Percentiles rank a stretch among this genome's conserved stretches.
Conservation (phyloP, 1,140 invertebrate species). For the Bicyclus anynana region DNA sequence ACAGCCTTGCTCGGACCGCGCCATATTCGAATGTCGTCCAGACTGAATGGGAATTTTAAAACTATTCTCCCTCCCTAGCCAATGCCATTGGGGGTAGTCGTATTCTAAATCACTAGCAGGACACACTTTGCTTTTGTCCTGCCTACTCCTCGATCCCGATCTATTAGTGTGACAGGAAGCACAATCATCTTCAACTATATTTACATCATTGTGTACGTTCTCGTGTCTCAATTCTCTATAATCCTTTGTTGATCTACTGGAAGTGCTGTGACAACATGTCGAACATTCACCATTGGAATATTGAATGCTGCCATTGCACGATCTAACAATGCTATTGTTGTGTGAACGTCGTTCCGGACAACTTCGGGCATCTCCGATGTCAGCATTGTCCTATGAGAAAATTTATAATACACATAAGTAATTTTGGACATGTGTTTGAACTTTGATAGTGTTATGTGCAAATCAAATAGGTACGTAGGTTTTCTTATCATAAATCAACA, state of each 20-base stretch:
- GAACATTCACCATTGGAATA: slow-evolving; percentile 72
- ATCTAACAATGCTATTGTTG: slow-evolving; percentile 71
- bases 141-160: slow-evolving; percentile 64
- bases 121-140: slow-evolving; percentile 71
- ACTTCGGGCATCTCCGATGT: slow-evolving; percentile 61
- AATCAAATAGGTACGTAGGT: slow-evolving; percentile 20
- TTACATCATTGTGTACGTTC: slow-evolving; percentile 55
- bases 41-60: slow-evolving; percentile 72
- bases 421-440: slow-evolving; percentile 28
- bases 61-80: slow-evolving; percentile 71
- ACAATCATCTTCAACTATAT: slow-evolving; percentile 62
- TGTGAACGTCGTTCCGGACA: slow-evolving; percentile 68
- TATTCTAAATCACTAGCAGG: slow-evolving; percentile 70
- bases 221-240: slow-evolving; percentile 64
- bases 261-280: slow-evolving; percentile 69
- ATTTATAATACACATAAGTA: slow-evolving; percentile 15
- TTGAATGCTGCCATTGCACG: slow-evolving; percentile 67
- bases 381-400: slow-evolving; percentile 57
- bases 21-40: slow-evolving; percentile 61
- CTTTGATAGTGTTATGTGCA: slow-evolving; percentile 31
- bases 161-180: slow-evolving; percentile 63
- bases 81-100: slow-evolving; percentile 73
- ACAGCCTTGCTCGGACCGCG: slow-evolving; percentile 69
- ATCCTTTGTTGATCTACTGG: slow-evolving; percentile 69
- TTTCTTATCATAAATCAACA: slow-evolving; percentile 14